Base-by-base conservation (phyloP, 2,797 vertebrate genomes). In the Tragelaphus eurycerus region DNA sequence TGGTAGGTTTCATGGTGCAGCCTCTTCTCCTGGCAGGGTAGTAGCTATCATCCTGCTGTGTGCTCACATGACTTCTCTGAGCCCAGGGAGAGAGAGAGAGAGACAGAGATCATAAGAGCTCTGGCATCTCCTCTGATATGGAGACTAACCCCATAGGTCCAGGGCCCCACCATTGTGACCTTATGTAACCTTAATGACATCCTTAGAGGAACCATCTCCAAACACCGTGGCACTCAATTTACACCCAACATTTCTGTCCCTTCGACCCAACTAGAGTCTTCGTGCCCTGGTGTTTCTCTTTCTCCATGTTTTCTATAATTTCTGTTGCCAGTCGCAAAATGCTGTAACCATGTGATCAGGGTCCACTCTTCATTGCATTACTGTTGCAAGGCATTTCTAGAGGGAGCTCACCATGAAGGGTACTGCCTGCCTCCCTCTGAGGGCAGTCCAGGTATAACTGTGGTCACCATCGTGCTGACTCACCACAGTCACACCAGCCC, bases 291-390 rank as follows among this genome's bases (percentile, higher is more conserved):
- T 55, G 31, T 25, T 83, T 23, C 81, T 55, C 81, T 83, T 55
- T 25, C 7, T 25, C n/a, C 52, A 16, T 3, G 2, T 81, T 38
- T 59, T 57, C 57, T 27, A 14, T 23, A 59, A 23, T 76, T n/a
- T 62, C 81, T 0, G 0, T 55, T 34, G n/a, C 52, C 81, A 55
- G 13, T 25, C 7, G 2, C 7, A 3, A 17, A 29, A 34, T 1
- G 19, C 27, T 7, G 2, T 6, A 4, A 14, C 13, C 0, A 17
- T 15, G 23, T 7, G 14, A 11, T 38, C 52, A 0, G 5, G 15
- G 23, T n/a, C 7, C 17, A 50, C 60, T 50, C 10, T 29, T 34
- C 52, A 1, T 31, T 6, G 14, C 19, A 8, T 59, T 38, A 6
- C 15, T 38, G 21, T 3, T 4, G 43, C 2, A 6, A 31, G 67